Evolutionary conservation across 2,113 vertebrate genomes (phyloP), one percentile per base, ranked within the genome.

Genomic region (Phasianus colchicus): DNA sequence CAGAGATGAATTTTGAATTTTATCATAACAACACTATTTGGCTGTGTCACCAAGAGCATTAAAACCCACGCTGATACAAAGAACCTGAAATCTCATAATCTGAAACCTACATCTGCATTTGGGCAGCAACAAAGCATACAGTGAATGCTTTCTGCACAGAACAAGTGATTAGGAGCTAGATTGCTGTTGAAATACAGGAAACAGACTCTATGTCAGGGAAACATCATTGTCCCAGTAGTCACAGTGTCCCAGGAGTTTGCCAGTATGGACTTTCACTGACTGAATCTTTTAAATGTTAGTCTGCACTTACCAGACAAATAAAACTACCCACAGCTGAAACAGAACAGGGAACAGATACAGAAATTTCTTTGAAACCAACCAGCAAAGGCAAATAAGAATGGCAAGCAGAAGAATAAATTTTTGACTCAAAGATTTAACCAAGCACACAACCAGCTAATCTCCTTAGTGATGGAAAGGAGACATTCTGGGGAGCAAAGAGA

Each of bases 1-100:
- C 86, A 94, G 83, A 95, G 92, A 96, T 92, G 74, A 79, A 95
- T 90, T 94, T 82, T 82, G 86, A 92, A 84, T 95, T 93, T 90
- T 96, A 95, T 96, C 94, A 93, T 82, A 95, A 92, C 90, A 96
- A 94, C 93, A 81, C 76, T 90, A 90, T 83, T 95, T 96, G 93
- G 93, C 90, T 86, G 69, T 88, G 79, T 95, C 94, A 95, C 80
- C 90, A 83, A 77, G 80, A 90, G 73, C 57, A 84, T 60, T 92
- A 93, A 88, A 92, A 80, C 43, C 72, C 40, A 10, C 11, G 48
- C 43, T 75, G 85, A 74, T 82, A 29, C 83, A 88, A 70, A 69
- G 86, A 96, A 92, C 54, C 80, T 79, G 36, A 74, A 95, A 88
- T 93, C 76, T 86, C 36, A 86, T 90, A 81, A 94, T 69, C 76